Conservation (phyloP, 2,797 vertebrate species). For the Gephyroberyx darwinii region DNA sequence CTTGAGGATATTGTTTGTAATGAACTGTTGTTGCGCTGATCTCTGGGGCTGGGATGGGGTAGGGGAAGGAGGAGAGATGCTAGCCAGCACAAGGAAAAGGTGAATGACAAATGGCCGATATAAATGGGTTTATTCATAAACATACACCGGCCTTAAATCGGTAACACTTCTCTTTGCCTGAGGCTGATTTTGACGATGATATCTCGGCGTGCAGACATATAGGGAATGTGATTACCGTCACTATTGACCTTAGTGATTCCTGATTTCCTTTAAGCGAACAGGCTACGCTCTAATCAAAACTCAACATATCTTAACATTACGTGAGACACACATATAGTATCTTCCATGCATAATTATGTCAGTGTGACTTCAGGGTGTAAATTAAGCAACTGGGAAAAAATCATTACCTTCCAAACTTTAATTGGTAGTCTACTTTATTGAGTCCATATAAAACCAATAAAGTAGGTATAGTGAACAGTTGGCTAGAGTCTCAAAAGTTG, state of each 20-base stretch:
- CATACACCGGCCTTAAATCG: conserved; percentile 30
- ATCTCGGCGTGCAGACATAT: conserved; percentile 15
- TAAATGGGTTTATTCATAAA: conserved; percentile 23
- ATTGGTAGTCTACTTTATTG: conserved; percentile 45
- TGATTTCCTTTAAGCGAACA: conserved; percentile 33
- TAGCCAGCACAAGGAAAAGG: conserved; percentile 40
- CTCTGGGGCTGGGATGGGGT: conserved; percentile 70
- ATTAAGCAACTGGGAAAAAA: conserved; percentile 41
- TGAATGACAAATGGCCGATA: conserved; percentile 62
- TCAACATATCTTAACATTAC: background rate
- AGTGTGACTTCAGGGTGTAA: conserved; percentile 32
- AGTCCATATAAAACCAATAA: conserved; percentile 29
- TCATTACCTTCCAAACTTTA: conserved; percentile 39
- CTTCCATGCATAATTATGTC: background rate
- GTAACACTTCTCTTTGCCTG: conserved; percentile 24
- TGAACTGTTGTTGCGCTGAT: conserved; percentile 83
- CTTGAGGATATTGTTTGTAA: conserved; percentile 87
- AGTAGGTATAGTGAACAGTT: conserved; percentile 44
- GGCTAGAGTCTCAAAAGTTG: conserved; percentile 43
- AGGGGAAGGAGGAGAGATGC: conserved; percentile 48
- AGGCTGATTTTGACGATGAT: conserved; percentile 11
- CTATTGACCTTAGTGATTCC: conserved; percentile 23
- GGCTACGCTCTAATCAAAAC: conserved; percentile 17
- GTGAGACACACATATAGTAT: conserved; percentile 25
- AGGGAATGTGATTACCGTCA: conserved; percentile 12